These are phyloP conservation scores for Drosophila anomelani DNA, from an alignment of 2,888 invertebrate species.

Conservation along the genomic window DNA sequence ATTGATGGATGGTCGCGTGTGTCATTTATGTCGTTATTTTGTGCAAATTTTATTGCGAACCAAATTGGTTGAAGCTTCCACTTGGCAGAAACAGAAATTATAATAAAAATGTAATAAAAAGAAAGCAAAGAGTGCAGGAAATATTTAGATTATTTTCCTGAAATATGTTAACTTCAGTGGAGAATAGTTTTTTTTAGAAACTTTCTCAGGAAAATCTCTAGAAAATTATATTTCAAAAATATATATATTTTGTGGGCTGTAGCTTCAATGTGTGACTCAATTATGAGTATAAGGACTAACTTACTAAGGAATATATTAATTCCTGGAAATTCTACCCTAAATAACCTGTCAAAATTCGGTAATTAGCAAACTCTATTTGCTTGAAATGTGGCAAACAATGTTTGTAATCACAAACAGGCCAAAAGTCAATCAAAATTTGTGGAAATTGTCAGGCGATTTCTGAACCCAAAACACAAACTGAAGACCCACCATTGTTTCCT, in stretches of 20 bases:
- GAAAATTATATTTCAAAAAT: too few species aligned
- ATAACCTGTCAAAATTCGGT: not conserved
- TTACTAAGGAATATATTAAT: not conserved
- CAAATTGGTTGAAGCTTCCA: not conserved
- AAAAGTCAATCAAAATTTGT: not conserved
- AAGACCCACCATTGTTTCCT: not conserved
- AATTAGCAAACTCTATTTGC: not conserved
- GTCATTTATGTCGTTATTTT: slow-evolving; percentile 11
- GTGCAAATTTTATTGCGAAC: not conserved
- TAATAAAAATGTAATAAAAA: slow-evolving; percentile 1
- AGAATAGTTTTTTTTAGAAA: not conserved
- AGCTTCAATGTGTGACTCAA: not conserved
- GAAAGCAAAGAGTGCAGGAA: not conserved
- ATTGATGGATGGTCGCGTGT: slow-evolving; percentile 27
- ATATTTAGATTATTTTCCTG: too few species aligned
- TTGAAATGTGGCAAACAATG: not conserved
- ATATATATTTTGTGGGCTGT: too few species aligned
- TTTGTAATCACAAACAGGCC: not conserved
- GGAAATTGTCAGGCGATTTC: not conserved
- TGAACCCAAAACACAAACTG: not conserved
- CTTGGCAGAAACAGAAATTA: not conserved
- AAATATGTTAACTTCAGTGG: not conserved
- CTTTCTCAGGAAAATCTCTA: not conserved
- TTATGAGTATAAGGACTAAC: too few species aligned
- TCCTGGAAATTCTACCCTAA: accelerated